These are phyloP conservation scores for Macrobrachium nipponense DNA, from an alignment of 1,140 invertebrate species.

Conservation along the genomic window DNA sequence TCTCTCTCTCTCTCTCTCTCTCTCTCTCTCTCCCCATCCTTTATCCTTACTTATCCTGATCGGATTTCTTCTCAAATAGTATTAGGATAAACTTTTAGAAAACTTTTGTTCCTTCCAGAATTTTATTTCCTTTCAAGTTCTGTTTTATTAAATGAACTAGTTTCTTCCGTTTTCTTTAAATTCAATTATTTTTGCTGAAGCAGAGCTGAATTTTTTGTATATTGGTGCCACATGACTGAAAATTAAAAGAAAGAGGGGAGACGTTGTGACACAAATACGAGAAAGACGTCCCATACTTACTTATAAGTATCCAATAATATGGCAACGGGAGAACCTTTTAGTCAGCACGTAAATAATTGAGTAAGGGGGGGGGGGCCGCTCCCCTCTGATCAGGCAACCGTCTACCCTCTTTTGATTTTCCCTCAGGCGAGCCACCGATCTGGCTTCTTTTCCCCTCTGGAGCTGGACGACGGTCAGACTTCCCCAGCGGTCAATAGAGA, in stretches of 20 bases:
- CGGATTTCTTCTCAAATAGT: not conserved
- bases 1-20: constrained; percentile 3
- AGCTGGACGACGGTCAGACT: constrained; percentile 45
- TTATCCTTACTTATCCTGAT: not conserved
- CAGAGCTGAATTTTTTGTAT: too few species aligned
- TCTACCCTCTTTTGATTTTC: constrained; percentile 56
- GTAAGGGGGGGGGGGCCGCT: constrained; percentile 25
- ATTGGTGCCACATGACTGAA: too few species aligned
- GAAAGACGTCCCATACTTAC: constrained; percentile 21
- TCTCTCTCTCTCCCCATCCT: not conserved
- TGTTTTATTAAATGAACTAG: too few species aligned
- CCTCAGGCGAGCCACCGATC: constrained; percentile 51
- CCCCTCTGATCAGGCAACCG: constrained; percentile 53
- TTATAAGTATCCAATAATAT: constrained; percentile 35
- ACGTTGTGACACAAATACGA: not conserved
- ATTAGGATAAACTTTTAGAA: too few species aligned
- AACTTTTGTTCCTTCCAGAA: too few species aligned
- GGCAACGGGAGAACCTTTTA: constrained; percentile 45
- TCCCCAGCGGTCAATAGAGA: constrained; percentile 48
- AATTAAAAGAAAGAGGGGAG: too few species aligned
- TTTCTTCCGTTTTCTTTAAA: too few species aligned
- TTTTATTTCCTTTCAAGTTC: too few species aligned
- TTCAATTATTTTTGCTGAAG: too few species aligned
- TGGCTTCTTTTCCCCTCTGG: constrained; percentile 45
- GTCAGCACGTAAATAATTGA: constrained; percentile 56